A percentile compares a stretch with the other conserved stretches of the same genome.
Conservation (phyloP, 2,888 invertebrate species). For the Pelosia muscerda region DNA sequence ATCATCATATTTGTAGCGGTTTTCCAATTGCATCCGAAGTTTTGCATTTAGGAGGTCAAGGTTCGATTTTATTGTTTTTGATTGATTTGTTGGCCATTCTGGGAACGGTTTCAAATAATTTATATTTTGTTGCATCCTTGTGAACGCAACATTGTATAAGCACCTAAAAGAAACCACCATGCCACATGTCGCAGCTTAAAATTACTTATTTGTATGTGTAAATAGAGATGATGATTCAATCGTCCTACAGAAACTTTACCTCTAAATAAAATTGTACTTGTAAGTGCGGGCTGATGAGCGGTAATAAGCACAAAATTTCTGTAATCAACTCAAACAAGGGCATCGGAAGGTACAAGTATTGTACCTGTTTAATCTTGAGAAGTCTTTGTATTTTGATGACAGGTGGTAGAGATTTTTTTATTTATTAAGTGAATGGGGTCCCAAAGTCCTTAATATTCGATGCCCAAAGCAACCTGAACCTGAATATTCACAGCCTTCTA, state of each 20-base stretch:
- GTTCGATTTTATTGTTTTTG: no score
- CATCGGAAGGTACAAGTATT: neutral
- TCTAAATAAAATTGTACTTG: slow-evolving; percentile 38
- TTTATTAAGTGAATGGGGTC: no score
- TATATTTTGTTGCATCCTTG: slow-evolving; percentile 53
- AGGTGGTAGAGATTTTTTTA: no score
- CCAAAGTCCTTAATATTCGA: no score
- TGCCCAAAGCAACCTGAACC: no score
- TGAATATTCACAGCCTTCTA: no score
- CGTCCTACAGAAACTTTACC: slow-evolving; percentile 30
- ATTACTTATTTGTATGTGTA: slow-evolving; percentile 34
- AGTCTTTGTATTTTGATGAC: no score
- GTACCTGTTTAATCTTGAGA: neutral
- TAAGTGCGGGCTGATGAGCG: neutral
- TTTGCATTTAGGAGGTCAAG: no score
- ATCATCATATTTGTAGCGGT: neutral
- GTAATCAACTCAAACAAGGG: neutral
- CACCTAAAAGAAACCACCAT: slow-evolving; percentile 54
- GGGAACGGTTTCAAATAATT: slow-evolving; percentile 41
- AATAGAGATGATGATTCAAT: slow-evolving; percentile 22
- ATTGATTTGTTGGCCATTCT: neutral
- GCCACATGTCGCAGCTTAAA: slow-evolving; percentile 42
- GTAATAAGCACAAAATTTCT: neutral
- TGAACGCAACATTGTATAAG: slow-evolving; percentile 41
- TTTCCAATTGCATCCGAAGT: neutral